Percentiles rank a stretch among this genome's conserved stretches.
Conservation (phyloP, 2,797 vertebrate genomes). For the Siniperca obscura region DNA sequence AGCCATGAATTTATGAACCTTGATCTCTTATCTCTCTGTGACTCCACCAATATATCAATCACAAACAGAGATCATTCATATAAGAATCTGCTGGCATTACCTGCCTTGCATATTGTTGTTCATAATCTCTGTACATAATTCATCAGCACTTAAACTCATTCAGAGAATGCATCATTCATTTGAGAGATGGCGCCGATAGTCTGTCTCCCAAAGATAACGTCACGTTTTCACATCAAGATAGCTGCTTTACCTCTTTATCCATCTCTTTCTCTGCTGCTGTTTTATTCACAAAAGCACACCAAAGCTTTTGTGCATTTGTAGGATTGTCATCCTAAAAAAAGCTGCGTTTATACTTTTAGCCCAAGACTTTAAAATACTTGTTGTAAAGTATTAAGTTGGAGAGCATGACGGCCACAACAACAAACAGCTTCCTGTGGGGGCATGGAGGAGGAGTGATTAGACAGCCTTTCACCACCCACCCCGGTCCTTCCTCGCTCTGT, state of each 20-base stretch:
- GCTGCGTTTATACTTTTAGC: conserved; percentile 8
- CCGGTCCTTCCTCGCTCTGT: conserved; percentile 13
- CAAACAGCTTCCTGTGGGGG: conserved; percentile 42
- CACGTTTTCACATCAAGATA: conserved; percentile 22
- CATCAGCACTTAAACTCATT: conserved; percentile 56
- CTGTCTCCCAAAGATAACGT: conserved; percentile 32
- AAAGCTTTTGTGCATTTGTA: conserved; percentile 17
- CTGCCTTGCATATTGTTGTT: conserved; percentile 53
- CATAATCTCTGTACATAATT: conserved; percentile 62
- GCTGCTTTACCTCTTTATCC: neutral
- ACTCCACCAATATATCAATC: conserved; percentile 20
- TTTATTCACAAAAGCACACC: conserved; percentile 1
- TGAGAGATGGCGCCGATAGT: conserved; percentile 7
- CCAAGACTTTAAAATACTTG: conserved; percentile 23
- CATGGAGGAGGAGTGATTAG: conserved; percentile 27
- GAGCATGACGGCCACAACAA: conserved; percentile 9
- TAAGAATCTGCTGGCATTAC: conserved; percentile 39
- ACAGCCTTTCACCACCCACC: conserved; percentile 28
- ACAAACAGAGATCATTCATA: conserved; percentile 28
- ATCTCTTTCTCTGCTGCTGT: neutral
- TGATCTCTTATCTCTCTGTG: conserved; percentile 21
- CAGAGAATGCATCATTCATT: conserved; percentile 27
- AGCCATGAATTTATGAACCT: conserved; percentile 1
- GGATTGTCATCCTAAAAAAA: neutral
- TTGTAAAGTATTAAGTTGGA: conserved; percentile 22